Evolutionary conservation across 2,888 invertebrate genomes (phyloP), one percentile per base, ranked within the genome.

Genomic region (Eulithis prunata): DNA sequence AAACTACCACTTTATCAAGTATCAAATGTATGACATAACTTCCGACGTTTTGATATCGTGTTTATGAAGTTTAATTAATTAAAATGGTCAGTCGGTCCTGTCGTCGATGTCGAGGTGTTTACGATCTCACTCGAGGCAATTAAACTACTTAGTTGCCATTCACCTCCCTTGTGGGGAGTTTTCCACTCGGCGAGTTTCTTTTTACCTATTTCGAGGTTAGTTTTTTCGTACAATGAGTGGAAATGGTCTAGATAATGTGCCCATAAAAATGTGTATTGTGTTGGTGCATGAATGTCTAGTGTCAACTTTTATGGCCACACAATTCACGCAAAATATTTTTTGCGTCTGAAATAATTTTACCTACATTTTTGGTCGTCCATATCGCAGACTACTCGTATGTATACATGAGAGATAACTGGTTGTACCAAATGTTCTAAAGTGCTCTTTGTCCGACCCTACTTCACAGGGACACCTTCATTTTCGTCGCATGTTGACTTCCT

Each of bases 61-160:
- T 58, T 59, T 62, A 66, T 66, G 66, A 66, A 59, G 54, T 66
- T 71, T 72, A 73, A 72, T 73, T 72, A 72, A 73, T 71, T 70
- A 73, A 62, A 62, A 64, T 65, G 64, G 61, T 64, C 66, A 68
- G 67, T 64, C 47, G 62, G 66, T 56, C 64, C 62, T 52, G 62
- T 68, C 60, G 69, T 66, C 65, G 66, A 66, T 41, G 52, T 46
- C 45, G 47, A 38, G 36, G 49, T 70, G 70, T 70, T 71, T 65
- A 69, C 66, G 62, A 62, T 51, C 65, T 55, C 67, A 49, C 62
- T 21, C 59, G 49, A 64, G 53, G 51, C 61, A 58, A 64, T 73
- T 66, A 69, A 73, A 70, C 67, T 69, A 73, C 68, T 71, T 64
- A 69, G 62, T 65, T 57, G 56, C 54, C 64, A 66, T 69, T 69